Base-by-base conservation (phyloP, 2,888 invertebrate genomes). In the Eurytoma adleriae region DNA sequence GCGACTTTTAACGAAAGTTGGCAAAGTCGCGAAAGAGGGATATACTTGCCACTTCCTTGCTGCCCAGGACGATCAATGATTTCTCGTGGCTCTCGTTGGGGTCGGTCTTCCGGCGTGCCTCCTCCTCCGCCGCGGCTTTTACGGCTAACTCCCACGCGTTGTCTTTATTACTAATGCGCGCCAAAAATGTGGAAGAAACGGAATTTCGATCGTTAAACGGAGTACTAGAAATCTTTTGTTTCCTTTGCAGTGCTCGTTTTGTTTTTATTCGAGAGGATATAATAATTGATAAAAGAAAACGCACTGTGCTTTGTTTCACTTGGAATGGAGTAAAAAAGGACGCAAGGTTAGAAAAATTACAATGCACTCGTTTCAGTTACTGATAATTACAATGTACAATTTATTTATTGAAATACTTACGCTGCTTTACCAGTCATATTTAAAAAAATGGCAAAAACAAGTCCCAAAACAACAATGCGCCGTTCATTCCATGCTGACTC, bases 11-110 rank as follows among this genome's bases (percentile, higher is more conserved):
- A 62, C n/a, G 48, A 64, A 18, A 40, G 13, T 54, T 54, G 14
- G 3, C 4, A 54, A 24, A 24, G 24, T 20, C 10, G 16, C 7
- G 30, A n/a, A 13, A 2, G 18, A 48, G 18, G 14, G 30, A 74
- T 78, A 74, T 78, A 92, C 94, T 93, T 91, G 95, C 95, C 85
- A 93, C 94, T 83, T 92, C 92, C 90, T 94, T 94, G 87, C 93
- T 94, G 66, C 96, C 96, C 73, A 94, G 90, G 52, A 95, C 86
- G 85, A 95, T 93, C 66, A 95, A 88, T 0, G 94, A 94, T 81
- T 93, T 91, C 79, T 91, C 91, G 69, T 87, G 88, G 5, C 89
- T 91, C 77, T 90, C 90, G 66, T 88, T 86, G 10, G 88, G 86
- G 70, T 87, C 84, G 5, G 77, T 84, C 66, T 85, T 88, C 48